phyloP scores from a whole-genome alignment of 2,113 vertebrate species.

The Clarias batrachus region DNA sequence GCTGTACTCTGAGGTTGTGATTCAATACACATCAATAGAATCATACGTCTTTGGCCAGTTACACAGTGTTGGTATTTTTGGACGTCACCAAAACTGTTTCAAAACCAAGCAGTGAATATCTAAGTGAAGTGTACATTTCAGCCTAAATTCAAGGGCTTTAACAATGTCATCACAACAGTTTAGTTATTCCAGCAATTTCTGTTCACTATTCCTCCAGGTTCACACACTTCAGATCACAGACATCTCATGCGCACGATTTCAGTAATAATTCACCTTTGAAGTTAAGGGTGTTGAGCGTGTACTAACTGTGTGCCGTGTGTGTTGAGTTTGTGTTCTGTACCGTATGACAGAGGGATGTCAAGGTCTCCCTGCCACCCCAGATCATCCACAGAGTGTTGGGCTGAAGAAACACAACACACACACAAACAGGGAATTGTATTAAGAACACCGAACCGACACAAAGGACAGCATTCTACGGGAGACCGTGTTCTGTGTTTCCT shows the following conservation, averaged over 20 bases:
- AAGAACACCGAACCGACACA: neutral
- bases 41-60: too few species aligned
- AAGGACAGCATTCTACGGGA: neutral
- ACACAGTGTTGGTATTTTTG: too few species aligned
- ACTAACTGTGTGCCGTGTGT: neutral
- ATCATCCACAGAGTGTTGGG: slow-evolving; percentile 74
- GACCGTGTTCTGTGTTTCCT: neutral
- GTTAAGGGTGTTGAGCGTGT: slow-evolving; percentile 11
- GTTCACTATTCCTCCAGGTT: neutral
- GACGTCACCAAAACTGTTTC: too few species aligned
- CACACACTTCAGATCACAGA: neutral
- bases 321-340: slow-evolving; percentile 59
- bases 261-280: neutral
- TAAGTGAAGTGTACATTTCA: too few species aligned
- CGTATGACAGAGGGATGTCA: slow-evolving; percentile 73
- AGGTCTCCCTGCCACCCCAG: slow-evolving; percentile 73
- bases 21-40: neutral
- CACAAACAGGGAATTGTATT: slow-evolving; percentile 13
- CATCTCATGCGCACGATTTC: neutral
- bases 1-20: neutral
- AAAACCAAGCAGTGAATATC: too few species aligned
- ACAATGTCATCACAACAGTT: neutral
- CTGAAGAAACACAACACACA: slow-evolving; percentile 65
- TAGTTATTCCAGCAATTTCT: too few species aligned
- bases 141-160: neutral